Percentiles rank a stretch among this genome's conserved stretches.
phyloP scores from a whole-genome alignment of 2,797 vertebrate species.

The Danio jaintianensis region DNA sequence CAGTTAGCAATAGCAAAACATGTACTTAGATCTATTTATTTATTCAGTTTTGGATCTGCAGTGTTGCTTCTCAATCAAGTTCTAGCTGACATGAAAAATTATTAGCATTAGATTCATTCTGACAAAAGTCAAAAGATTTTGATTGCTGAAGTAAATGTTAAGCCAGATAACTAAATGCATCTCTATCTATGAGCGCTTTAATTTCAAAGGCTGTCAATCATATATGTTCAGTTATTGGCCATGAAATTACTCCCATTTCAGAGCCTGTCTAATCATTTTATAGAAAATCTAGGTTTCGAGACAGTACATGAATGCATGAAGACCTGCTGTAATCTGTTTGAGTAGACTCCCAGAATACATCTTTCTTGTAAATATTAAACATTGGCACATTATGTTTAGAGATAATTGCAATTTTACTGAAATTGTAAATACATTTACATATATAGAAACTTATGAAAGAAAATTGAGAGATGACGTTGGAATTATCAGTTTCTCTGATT shows the following conservation, averaged over 20 bases:
- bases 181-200: conserved; percentile 10
- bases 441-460: too few relatives aligned
- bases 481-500: too few relatives aligned
- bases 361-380: background rate
- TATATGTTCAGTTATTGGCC: background rate
- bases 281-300: background rate
- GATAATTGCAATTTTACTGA: too few relatives aligned
- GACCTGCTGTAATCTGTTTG: background rate
- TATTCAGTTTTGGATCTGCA: background rate
- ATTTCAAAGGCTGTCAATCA: background rate
- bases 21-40: background rate
- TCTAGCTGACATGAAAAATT: background rate
- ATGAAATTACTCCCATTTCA: conserved; percentile 17
- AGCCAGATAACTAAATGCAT: background rate
- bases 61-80: background rate
- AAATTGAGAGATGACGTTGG: too few relatives aligned
- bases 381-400: too few relatives aligned
- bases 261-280: conserved; percentile 5
- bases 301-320: background rate
- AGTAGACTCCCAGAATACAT: background rate
- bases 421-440: too few relatives aligned
- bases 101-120: background rate
- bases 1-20: background rate
- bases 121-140: background rate
- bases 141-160: background rate